Percentiles rank a stretch among this genome's conserved stretches.
These are phyloP conservation scores for Noctuana brunneofusca DNA, from an alignment of 2,888 invertebrate genomes.

Conservation along the genomic window DNA sequence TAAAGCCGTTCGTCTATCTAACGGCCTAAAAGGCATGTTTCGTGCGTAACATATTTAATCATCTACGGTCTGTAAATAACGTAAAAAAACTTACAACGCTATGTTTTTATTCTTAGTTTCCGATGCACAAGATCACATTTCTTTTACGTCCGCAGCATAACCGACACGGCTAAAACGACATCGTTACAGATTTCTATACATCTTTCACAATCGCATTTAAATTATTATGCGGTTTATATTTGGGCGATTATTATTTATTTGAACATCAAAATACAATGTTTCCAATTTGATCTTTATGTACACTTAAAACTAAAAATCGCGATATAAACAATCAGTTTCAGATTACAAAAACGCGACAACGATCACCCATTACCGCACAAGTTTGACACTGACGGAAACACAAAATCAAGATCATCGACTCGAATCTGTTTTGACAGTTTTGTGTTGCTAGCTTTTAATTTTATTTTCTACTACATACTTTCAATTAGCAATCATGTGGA, in stretches of 20 bases:
- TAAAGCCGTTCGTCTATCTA: not conserved
- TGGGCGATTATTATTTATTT: not conserved
- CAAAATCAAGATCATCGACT: conserved; percentile 23
- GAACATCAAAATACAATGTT: not conserved
- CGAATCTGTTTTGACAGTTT: conserved; percentile 21
- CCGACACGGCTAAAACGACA: conserved; percentile 57
- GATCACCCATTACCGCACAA: conserved; percentile 38
- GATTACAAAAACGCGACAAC: conserved; percentile 40
- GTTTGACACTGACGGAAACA: conserved; percentile 45
- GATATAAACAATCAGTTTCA: conserved; percentile 42
- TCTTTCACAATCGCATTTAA: conserved; percentile 59
- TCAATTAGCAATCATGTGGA: too few species aligned
- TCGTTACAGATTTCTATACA: conserved; percentile 60
- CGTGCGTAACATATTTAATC: too few species aligned
- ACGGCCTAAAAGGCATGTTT: not conserved
- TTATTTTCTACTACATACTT: conserved; percentile 16
- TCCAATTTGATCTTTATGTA: conserved; percentile 7
- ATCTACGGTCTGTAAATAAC: too few species aligned
- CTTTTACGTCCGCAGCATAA: conserved; percentile 55
- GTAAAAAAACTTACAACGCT: conserved; percentile 55
- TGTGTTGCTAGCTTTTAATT: conserved; percentile 14
- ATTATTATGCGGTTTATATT: conserved; percentile 13
- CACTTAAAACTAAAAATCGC: conserved; percentile 36
- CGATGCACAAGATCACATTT: conserved; percentile 66
- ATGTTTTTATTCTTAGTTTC: conserved; percentile 52